Percentiles rank a stretch among this genome's conserved stretches.
Conservation (phyloP, 2,888 invertebrate genomes). For the Sialis lutaria region DNA sequence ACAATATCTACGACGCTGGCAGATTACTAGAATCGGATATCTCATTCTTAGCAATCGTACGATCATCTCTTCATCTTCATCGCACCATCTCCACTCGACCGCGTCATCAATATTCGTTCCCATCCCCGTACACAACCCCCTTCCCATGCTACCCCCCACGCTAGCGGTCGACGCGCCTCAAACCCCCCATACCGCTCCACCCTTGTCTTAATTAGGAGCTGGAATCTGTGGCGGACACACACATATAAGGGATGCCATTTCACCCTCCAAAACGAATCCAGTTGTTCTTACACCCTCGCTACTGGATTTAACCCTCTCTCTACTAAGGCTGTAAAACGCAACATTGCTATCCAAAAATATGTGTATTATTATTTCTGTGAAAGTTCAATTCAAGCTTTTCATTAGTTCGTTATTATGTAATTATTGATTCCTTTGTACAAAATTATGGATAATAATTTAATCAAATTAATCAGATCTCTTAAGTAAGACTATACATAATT, state of each 20-base stretch:
- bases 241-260: constrained; percentile 21
- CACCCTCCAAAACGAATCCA: background rate
- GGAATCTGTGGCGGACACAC: constrained; percentile 72
- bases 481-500: too few relatives aligned
- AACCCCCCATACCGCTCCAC: constrained; percentile 22
- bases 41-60: too few relatives aligned
- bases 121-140: constrained; percentile 17
- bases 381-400: too few relatives aligned
- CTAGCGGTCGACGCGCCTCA: constrained; percentile 15
- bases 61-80: background rate
- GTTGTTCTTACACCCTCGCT: background rate
- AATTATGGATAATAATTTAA: too few relatives aligned
- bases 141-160: background rate
- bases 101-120: constrained; percentile 26
- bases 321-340: background rate
- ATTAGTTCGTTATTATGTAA: too few relatives aligned
- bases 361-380: constrained; percentile 6
- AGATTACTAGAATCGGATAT: too few relatives aligned
- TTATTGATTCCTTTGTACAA: too few relatives aligned
- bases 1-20: too few relatives aligned
- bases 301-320: too few relatives aligned
- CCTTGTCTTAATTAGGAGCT: constrained; percentile 72
- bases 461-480: too few relatives aligned
- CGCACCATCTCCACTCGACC: constrained; percentile 10
- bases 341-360: constrained; percentile 10